Evolutionary conservation across 2,113 vertebrate species (phyloP).

Genomic region (Scytalopus superciliaris): DNA sequence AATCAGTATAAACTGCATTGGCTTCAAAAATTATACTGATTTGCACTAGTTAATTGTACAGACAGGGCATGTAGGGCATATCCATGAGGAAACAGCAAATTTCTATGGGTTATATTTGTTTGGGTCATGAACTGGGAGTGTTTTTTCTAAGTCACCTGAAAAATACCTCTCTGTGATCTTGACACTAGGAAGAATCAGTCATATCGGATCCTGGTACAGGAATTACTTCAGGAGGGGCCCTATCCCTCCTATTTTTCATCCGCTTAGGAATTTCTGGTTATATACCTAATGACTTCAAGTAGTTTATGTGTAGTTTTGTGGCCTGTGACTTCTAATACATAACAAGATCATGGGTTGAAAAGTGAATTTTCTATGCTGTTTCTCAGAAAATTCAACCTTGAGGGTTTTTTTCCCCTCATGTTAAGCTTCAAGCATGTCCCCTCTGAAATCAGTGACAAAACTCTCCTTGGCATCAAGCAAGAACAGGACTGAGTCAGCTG

Average conservation of each 20-base stretch:
- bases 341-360: not conserved
- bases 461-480: not conserved
- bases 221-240: not conserved
- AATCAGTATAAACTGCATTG: not conserved
- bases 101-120: not conserved
- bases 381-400: not conserved
- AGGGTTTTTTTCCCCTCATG: not conserved
- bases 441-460: slow-evolving; percentile 8
- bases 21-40: not conserved
- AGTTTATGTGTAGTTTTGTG: not conserved
- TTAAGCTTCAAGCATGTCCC: not conserved
- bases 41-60: not conserved
- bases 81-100: not conserved
- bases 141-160: not conserved
- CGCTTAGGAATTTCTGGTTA: not conserved
- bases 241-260: not conserved
- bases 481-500: not conserved
- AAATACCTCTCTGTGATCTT: not conserved
- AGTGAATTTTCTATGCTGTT: not conserved
- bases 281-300: not conserved
- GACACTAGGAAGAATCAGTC: not conserved
- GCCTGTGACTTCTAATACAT: not conserved
- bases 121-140: not conserved
- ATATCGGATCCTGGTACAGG: not conserved
- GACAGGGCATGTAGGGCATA: not conserved